Conservation (phyloP, 1,140 invertebrate species). For the Rhyacophila brunnea region DNA sequence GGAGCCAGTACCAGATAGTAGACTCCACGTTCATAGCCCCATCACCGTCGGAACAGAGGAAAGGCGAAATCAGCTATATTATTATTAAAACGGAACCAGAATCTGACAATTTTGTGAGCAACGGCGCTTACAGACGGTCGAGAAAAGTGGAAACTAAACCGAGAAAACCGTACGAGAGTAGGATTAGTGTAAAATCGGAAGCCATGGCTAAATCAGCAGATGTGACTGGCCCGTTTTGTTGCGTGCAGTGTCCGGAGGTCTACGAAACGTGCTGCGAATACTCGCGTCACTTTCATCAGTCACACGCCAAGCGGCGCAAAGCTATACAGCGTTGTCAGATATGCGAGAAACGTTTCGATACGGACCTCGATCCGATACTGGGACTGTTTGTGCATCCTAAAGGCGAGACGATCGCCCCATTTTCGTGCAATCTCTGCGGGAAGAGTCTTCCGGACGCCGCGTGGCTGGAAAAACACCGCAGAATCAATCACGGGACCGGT, state of each 20-base stretch:
- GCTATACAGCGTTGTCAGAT: slow-evolving; percentile 49
- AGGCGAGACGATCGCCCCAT: slow-evolving; percentile 12
- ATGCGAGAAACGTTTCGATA: slow-evolving; percentile 48
- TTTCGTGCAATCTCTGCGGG: slow-evolving; percentile 46
- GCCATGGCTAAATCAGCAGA: background rate
- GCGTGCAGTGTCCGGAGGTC: slow-evolving; percentile 44
- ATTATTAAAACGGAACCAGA: slow-evolving; percentile 23
- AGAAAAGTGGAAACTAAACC: slow-evolving; percentile 23
- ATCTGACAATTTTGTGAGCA: background rate
- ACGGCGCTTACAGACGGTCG: background rate
- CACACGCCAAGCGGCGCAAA: slow-evolving; percentile 49
- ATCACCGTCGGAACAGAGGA: background rate
- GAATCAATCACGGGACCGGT: slow-evolving; percentile 47
- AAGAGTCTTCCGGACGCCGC: slow-evolving; percentile 47
- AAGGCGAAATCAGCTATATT: slow-evolving; percentile 31
- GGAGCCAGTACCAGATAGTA: slow-evolving; percentile 22
- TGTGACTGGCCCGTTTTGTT: slow-evolving; percentile 46
- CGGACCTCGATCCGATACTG: slow-evolving; percentile 35
- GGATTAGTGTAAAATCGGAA: background rate
- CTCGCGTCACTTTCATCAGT: slow-evolving; percentile 47
- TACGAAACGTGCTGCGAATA: slow-evolving; percentile 53
- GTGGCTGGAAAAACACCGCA: slow-evolving; percentile 51
- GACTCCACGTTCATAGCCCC: slow-evolving; percentile 17
- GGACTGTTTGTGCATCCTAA: slow-evolving; percentile 12
- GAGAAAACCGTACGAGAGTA: slow-evolving; percentile 27